Evolutionary conservation across 2,888 invertebrate species (phyloP).

Genomic region (Synergus laeviventris): DNA sequence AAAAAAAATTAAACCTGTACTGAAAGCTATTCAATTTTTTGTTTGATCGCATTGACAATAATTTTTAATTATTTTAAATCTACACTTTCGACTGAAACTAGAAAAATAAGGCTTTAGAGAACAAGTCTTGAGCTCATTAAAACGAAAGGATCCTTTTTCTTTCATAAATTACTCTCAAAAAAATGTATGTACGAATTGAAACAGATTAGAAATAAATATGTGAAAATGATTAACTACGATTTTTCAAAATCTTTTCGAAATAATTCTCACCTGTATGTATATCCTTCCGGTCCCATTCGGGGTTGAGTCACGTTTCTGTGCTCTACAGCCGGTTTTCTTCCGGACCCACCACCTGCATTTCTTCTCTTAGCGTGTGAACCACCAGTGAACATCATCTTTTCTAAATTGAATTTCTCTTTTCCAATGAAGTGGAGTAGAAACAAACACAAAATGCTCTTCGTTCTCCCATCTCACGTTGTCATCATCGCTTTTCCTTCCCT

Average conservation of each 20-base stretch:
- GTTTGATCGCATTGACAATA: too few relatives aligned
- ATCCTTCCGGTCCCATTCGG: slow-evolving; percentile 67
- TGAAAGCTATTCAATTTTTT: too few relatives aligned
- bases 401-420: slow-evolving; percentile 33
- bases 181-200: not conserved
- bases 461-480: slow-evolving; percentile 39
- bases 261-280: slow-evolving; percentile 67
- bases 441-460: slow-evolving; percentile 16
- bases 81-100: too few relatives aligned
- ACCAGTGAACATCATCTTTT: slow-evolving; percentile 84
- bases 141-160: not conserved
- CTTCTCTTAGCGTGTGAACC: slow-evolving; percentile 80
- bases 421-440: slow-evolving; percentile 16
- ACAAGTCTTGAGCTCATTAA: too few relatives aligned
- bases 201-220: not conserved
- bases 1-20: too few relatives aligned
- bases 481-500: slow-evolving; percentile 42
- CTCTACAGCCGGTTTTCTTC: slow-evolving; percentile 65
- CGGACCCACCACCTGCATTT: slow-evolving; percentile 71
- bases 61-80: too few relatives aligned
- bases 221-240: not conserved
- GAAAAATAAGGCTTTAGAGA: too few relatives aligned
- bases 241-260: not conserved
- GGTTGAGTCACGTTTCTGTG: slow-evolving; percentile 58
- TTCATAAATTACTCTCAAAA: not conserved